Conservation (phyloP, 1,140 invertebrate genomes). For the Varroa destructor region DNA sequence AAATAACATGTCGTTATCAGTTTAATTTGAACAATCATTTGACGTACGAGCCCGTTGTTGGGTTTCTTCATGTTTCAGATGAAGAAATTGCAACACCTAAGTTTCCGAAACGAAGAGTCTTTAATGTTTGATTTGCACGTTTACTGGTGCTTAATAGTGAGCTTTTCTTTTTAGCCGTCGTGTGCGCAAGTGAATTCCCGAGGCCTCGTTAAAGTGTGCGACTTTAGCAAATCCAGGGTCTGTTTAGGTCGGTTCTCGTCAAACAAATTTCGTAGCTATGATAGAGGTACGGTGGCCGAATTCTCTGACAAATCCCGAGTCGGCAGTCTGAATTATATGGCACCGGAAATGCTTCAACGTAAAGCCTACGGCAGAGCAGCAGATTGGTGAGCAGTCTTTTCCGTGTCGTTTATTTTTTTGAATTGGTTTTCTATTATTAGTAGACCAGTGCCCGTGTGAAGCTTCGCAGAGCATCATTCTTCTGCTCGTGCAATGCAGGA, state of each 20-base stretch:
- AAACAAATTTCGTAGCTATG: not conserved
- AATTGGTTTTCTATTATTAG: too few species aligned
- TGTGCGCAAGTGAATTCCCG: not conserved
- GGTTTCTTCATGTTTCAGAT: too few species aligned
- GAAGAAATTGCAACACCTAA: too few species aligned
- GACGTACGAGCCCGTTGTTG: too few species aligned
- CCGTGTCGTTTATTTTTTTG: not conserved
- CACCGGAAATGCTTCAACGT: conserved; percentile 1
- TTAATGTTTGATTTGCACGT: too few species aligned
- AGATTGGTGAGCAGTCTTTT: not conserved
- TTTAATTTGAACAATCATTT: too few species aligned
- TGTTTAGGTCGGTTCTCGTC: not conserved
- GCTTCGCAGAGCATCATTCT: too few species aligned
- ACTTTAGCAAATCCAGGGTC: not conserved
- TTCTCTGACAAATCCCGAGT: conserved; percentile 1
- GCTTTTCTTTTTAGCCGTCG: conserved; percentile 4
- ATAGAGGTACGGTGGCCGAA: conserved; percentile 5
- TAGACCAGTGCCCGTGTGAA: too few species aligned
- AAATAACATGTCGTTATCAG: too few species aligned
- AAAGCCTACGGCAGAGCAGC: conserved; percentile 18
- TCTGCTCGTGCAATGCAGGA: too few species aligned
- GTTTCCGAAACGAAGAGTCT: too few species aligned
- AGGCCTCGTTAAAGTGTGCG: not conserved
- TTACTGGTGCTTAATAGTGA: too few species aligned
- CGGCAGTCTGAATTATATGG: conserved; percentile 9